These are phyloP conservation scores for Esox lucius DNA, from an alignment of 2,797 vertebrate genomes.

Conservation along the genomic window DNA sequence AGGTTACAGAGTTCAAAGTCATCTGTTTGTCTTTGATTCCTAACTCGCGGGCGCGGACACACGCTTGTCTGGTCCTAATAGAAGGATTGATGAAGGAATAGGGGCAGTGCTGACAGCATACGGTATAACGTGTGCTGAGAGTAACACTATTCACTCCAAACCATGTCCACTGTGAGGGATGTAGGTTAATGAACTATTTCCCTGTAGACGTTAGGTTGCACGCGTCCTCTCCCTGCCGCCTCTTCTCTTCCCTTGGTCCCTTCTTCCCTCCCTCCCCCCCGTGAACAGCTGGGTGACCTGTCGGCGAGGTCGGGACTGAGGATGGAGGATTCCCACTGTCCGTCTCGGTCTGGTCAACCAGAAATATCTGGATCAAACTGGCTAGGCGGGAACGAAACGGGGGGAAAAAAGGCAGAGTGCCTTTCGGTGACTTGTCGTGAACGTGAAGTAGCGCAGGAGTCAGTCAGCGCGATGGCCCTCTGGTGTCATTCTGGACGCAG, in stretches of 20 bases:
- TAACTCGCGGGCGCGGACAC: slow-evolving; percentile 18
- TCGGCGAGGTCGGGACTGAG: slow-evolving; percentile 45
- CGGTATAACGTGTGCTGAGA: background rate
- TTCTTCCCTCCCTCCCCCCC: background rate
- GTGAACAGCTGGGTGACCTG: background rate
- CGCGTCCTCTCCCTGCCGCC: background rate
- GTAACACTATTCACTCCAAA: background rate
- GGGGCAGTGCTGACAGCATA: background rate
- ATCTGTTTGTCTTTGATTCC: slow-evolving; percentile 53
- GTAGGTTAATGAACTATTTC: background rate
- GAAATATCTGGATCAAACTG: slow-evolving; percentile 33
- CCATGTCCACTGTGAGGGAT: background rate
- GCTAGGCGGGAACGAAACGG: slow-evolving; percentile 25
- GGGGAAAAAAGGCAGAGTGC: background rate
- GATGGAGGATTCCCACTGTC: slow-evolving; percentile 33
- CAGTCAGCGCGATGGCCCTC: background rate
- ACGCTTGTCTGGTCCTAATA: too few relatives aligned
- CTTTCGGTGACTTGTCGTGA: background rate
- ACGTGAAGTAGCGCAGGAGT: too few relatives aligned
- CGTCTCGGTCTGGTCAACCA: slow-evolving; percentile 60
- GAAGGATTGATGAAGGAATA: too few relatives aligned
- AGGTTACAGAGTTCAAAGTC: slow-evolving; percentile 57
- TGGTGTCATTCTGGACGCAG: background rate
- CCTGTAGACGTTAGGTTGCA: background rate
- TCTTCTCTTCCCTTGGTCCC: background rate